Percentiles rank a stretch among this genome's conserved stretches.
Conservation (phyloP, 2,888 invertebrate species). For the Cryptocephalus moraei region DNA sequence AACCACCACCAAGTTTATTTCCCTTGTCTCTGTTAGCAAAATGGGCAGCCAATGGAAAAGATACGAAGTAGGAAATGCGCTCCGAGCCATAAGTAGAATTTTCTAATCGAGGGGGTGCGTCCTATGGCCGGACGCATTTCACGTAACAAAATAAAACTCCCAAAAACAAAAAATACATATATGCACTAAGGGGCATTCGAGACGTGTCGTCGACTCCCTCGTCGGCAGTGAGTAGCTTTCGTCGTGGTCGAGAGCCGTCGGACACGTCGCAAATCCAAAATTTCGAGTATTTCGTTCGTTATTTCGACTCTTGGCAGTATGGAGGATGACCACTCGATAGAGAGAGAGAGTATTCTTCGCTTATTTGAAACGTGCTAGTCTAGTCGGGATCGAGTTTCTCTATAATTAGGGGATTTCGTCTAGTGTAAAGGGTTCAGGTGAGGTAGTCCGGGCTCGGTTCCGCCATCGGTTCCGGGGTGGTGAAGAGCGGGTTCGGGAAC, state of each 20-base stretch:
- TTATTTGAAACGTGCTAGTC: too few species aligned
- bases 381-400: too few species aligned
- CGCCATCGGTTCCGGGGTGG: slow-evolving; percentile 68
- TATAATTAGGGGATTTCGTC: too few species aligned
- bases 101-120: slow-evolving; percentile 1
- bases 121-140: slow-evolving; percentile 19
- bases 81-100: slow-evolving; percentile 11
- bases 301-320: too few species aligned
- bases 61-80: slow-evolving; percentile 22
- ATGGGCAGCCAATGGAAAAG: slow-evolving; percentile 37
- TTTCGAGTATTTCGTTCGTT: slow-evolving; percentile 24
- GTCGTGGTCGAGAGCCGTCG: slow-evolving; percentile 14
- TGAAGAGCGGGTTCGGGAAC: slow-evolving; percentile 89
- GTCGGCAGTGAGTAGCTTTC: slow-evolving; percentile 27
- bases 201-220: slow-evolving; percentile 10
- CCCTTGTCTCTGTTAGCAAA: slow-evolving; percentile 29
- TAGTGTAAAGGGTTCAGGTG: slow-evolving; percentile 35
- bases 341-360: background rate
- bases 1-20: slow-evolving; percentile 31
- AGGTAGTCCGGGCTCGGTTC: slow-evolving; percentile 77
- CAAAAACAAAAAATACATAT: slow-evolving; percentile 12
- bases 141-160: slow-evolving; percentile 6
- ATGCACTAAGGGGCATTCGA: slow-evolving; percentile 18
- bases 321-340: background rate
- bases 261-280: background rate